Percentiles rank a stretch among this genome's conserved stretches.
Conservation (phyloP, 1,140 invertebrate species). For the Sinonovacula constricta region DNA sequence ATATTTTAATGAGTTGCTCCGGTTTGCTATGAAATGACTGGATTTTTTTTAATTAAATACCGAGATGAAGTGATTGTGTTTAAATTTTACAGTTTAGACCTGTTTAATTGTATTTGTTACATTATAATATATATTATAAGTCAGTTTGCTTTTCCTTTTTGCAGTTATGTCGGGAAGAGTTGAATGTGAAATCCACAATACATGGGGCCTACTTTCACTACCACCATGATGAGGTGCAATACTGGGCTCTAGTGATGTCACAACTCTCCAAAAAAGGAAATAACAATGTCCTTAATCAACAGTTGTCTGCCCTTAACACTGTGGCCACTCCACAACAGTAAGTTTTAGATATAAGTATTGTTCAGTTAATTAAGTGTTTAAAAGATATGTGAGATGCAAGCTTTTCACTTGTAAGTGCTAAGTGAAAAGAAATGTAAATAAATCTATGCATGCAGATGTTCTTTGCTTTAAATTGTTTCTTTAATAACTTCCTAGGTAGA, state of each 20-base stretch:
- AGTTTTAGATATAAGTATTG: too few relatives aligned
- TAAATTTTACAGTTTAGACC: too few relatives aligned
- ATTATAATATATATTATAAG: not conserved
- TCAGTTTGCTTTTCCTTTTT: not conserved
- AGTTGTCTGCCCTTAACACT: constrained; percentile 1
- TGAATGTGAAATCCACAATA: constrained; percentile 30
- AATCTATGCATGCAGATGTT: not conserved
- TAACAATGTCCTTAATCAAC: constrained; percentile 29
- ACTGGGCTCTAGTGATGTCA: constrained; percentile 66
- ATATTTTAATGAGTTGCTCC: too few relatives aligned
- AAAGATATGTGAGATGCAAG: not conserved
- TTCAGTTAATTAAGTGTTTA: too few relatives aligned
- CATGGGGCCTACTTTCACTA: constrained; percentile 71
- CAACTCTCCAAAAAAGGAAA: constrained; percentile 51
- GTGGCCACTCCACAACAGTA: not conserved
- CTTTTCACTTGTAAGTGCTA: not conserved
- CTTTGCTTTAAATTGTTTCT: not conserved
- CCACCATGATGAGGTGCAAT: constrained; percentile 75
- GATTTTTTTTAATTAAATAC: too few relatives aligned
- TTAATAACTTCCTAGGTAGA: too few relatives aligned
- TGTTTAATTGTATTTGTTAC: constrained; percentile 6
- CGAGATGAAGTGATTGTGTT: too few relatives aligned
- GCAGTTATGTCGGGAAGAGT: constrained; percentile 26
- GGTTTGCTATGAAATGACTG: too few relatives aligned
- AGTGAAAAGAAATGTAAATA: not conserved